Evolutionary conservation across 1,140 invertebrate genomes (phyloP).

Genomic region (Hylyphantes graminicola): DNA sequence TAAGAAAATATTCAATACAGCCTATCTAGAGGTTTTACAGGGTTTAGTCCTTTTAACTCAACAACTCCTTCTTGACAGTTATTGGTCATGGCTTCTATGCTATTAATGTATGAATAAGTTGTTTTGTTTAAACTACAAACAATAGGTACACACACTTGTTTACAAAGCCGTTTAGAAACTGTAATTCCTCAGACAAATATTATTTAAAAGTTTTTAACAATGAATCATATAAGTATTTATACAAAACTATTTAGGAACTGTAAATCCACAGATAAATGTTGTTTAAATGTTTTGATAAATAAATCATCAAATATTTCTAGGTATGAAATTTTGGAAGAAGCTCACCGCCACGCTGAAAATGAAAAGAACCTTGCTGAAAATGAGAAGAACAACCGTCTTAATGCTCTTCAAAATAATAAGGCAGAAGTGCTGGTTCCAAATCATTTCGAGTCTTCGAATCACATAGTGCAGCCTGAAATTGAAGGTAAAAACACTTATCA

Average conservation of each 20-base stretch:
- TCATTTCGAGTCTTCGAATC: background rate
- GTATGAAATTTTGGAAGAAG: slow-evolving; percentile 64
- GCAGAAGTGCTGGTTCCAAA: slow-evolving; percentile 66
- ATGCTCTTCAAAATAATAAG: slow-evolving; percentile 45
- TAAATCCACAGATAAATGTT: background rate
- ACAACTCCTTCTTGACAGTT: too few relatives aligned
- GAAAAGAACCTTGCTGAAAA: slow-evolving; percentile 56
- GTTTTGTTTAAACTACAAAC: too few relatives aligned
- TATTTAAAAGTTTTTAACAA: background rate
- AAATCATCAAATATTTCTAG: slow-evolving; percentile 16
- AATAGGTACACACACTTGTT: too few relatives aligned
- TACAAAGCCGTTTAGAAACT: too few relatives aligned
- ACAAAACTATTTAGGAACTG: background rate
- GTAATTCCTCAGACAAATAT: too few relatives aligned
- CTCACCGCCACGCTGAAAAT: slow-evolving; percentile 61
- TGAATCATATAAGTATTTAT: background rate
- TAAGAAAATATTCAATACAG: too few relatives aligned
- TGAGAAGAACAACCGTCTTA: slow-evolving; percentile 37
- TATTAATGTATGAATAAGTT: too few relatives aligned
- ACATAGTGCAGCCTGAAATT: background rate
- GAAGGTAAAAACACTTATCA: background rate
- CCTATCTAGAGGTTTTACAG: too few relatives aligned
- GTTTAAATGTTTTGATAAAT: too few relatives aligned
- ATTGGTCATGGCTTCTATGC: too few relatives aligned
- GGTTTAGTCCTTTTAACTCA: too few relatives aligned